Base-by-base conservation (phyloP, 2,797 vertebrate species). In the Sciurus vulgaris region DNA sequence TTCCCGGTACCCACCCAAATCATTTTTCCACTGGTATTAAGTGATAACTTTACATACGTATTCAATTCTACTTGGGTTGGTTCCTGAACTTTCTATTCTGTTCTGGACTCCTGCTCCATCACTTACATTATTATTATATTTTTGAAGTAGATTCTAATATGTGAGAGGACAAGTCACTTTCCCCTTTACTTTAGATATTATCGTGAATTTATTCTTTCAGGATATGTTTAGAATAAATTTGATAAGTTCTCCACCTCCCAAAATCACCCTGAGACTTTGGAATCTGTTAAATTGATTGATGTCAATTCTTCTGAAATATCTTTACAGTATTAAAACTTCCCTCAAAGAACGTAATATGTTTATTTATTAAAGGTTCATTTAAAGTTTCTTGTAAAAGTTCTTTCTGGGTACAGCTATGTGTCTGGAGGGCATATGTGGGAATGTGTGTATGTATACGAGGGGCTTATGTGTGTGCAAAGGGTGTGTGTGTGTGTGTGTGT, bases 281-380 rank as follows among this genome's bases (percentile, higher is more conserved):
- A 4, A 73, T 81, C 13, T 81, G 26, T 70, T 49, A 49, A 44
- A 56, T 72, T 41, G 84, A 49, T 95, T 84, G 51, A 59, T 56
- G 38, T 76, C 89, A 61, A 26, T 91, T 69, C 49, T 92, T 86
- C 44, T 33, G 70, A 82, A 95, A 72, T 88, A 44, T 67, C n/a
- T 94, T 85, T 88, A 70, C 11, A 44, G 38, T 63, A 87, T 83
- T 93, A 70, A 96, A 65, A 47, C 35, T 61, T 85, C 26, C 30
- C 49, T 86, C 26, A 18, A 83, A 96, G 26, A 87, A 78, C 3
- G 10, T 83, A 73, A 11, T 74, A 44, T 47, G 4, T 35, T 61
- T 89, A 54, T 33, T 35, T 69, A 89, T 61, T 76, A 85, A 88
- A 96, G 74, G 94, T n/a, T 85, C 49, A 38, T 38, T 83, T 92